Evolutionary conservation across 2,888 invertebrate genomes (phyloP).

Genomic region (Rhopalosiphum nymphaeae): DNA sequence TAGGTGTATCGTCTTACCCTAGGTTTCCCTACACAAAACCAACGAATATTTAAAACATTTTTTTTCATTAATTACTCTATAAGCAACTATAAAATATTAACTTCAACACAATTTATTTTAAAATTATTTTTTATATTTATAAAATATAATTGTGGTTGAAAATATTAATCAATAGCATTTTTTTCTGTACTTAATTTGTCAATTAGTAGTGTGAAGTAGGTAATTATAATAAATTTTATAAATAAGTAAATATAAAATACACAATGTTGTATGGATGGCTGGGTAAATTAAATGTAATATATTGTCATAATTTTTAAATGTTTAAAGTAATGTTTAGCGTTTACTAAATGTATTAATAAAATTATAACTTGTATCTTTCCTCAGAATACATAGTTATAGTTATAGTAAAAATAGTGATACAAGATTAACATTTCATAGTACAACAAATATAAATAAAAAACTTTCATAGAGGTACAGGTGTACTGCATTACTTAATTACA

Average conservation of each 20-base stretch:
- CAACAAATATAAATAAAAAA: background rate
- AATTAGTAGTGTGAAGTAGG: background rate
- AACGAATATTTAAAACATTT: no score
- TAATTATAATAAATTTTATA: background rate
- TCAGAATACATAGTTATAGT: background rate
- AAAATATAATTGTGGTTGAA: background rate
- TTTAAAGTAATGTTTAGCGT: background rate
- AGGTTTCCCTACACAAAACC: no score
- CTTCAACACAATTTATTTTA: background rate
- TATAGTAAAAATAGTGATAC: background rate
- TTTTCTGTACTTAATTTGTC: background rate
- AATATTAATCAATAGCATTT: background rate
- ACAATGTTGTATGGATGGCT: no score
- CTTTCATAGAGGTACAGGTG: background rate
- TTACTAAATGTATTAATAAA: no score
- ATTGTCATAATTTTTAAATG: background rate
- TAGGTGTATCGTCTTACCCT: no score
- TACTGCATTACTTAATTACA: background rate
- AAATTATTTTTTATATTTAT: background rate
- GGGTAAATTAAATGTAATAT: background rate
- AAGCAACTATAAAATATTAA: background rate
- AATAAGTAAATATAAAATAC: constrained; percentile 7
- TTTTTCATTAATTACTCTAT: background rate
- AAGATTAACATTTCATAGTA: background rate
- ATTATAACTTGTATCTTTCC: no score